Percentiles rank a stretch among this genome's conserved stretches.
These are phyloP conservation scores for Hyposmocoma kahamanoa DNA, from an alignment of 1,140 invertebrate species.

Conservation along the genomic window DNA sequence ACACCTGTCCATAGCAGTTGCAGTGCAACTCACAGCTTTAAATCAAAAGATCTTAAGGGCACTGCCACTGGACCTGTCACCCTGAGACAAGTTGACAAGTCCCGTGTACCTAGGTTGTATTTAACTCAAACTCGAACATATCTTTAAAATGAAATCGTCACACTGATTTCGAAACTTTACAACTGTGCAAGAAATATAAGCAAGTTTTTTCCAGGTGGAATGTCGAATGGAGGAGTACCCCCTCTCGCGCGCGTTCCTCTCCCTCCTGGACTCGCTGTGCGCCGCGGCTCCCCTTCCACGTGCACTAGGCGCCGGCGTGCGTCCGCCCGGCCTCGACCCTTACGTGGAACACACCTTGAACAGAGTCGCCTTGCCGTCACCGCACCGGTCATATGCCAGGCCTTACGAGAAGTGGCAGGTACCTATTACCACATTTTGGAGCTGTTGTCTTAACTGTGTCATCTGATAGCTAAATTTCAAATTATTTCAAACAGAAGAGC, in stretches of 20 bases:
- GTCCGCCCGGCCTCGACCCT: slow-evolving; percentile 91
- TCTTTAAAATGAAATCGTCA: too few relatives aligned
- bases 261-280: slow-evolving; percentile 84
- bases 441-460: background rate
- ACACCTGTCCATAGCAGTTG: too few relatives aligned
- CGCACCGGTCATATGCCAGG: slow-evolving; percentile 85
- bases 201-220: slow-evolving; percentile 83
- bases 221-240: slow-evolving; percentile 91
- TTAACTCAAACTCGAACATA: too few relatives aligned
- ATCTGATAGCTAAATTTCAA: too few relatives aligned
- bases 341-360: slow-evolving; percentile 89
- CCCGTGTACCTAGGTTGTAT: too few relatives aligned
- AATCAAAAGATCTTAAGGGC: too few relatives aligned
- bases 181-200: too few relatives aligned
- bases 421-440: background rate
- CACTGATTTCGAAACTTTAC: too few relatives aligned
- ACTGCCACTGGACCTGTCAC: too few relatives aligned
- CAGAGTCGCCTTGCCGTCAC: slow-evolving; percentile 85
- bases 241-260: slow-evolving; percentile 85
- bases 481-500: too few relatives aligned
- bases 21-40: too few relatives aligned
- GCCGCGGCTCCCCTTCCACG: slow-evolving; percentile 80
- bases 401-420: slow-evolving; percentile 80
- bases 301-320: slow-evolving; percentile 84
- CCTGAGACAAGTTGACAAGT: too few relatives aligned